Evolutionary conservation across 2,797 vertebrate species (phyloP).

Genomic region (Esox masquinongy): DNA sequence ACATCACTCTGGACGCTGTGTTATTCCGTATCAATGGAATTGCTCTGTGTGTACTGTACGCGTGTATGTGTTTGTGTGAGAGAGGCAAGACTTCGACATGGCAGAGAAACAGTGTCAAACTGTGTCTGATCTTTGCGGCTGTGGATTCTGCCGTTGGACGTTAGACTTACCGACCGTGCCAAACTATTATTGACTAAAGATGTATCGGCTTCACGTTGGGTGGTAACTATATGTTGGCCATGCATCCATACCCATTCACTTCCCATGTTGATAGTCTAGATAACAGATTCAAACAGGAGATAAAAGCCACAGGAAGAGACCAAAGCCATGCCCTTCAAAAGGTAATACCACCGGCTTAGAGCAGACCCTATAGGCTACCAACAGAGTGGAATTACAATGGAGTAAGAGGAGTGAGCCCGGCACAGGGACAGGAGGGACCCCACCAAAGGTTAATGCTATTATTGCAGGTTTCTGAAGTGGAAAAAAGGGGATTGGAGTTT

Average conservation of each 20-base stretch:
- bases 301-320: slow-evolving; percentile 36
- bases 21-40: slow-evolving; percentile 20
- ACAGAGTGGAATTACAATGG: slow-evolving; percentile 10
- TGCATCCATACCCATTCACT: neutral
- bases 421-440: slow-evolving; percentile 25
- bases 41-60: slow-evolving; percentile 7
- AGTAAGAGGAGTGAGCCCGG: slow-evolving; percentile 15
- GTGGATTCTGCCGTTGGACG: neutral
- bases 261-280: neutral
- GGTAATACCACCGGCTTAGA: slow-evolving; percentile 55
- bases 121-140: neutral
- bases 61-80: slow-evolving; percentile 10
- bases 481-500: slow-evolving; percentile 66
- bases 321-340: slow-evolving; percentile 50
- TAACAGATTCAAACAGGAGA: neutral
- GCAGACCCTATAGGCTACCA: slow-evolving; percentile 41
- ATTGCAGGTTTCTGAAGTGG: slow-evolving; percentile 72
- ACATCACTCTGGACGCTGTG: slow-evolving; percentile 16
- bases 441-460: slow-evolving; percentile 74
- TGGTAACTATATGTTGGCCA: neutral
- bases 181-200: neutral
- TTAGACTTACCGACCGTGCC: neutral
- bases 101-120: neutral
- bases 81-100: neutral
- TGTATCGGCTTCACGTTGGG: neutral